A percentile compares a stretch with the other conserved stretches of the same genome.
Evolutionary conservation across 2,797 vertebrate genomes (phyloP).

Genomic region (Petrocephalus schoutedeni): DNA sequence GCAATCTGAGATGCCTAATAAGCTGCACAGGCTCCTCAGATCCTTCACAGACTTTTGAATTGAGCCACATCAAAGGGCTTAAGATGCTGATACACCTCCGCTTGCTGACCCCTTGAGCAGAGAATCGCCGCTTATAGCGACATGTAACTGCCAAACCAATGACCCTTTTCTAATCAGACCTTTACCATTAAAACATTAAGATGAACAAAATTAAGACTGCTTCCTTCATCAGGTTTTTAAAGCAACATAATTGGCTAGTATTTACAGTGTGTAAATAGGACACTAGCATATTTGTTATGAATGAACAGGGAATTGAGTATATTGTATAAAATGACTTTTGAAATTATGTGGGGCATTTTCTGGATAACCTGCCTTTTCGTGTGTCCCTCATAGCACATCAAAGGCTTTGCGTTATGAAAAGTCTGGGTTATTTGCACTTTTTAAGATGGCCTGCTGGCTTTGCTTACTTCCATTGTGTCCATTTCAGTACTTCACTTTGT

Average conservation of each 20-base stretch:
- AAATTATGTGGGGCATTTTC: background rate
- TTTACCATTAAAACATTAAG: constrained; percentile 33
- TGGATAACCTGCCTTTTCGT: no score
- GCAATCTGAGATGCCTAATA: background rate
- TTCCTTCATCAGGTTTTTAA: constrained; percentile 23
- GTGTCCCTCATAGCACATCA: background rate
- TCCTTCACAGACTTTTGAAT: background rate
- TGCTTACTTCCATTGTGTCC: background rate
- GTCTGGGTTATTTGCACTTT: background rate
- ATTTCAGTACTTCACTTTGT: background rate
- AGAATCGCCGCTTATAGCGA: background rate
- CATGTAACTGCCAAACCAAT: background rate
- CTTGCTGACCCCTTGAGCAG: background rate
- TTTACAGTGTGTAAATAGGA: constrained; percentile 42
- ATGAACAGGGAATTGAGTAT: constrained; percentile 9
- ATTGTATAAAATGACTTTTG: background rate
- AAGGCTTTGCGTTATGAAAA: background rate
- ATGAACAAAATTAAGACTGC: constrained; percentile 39
- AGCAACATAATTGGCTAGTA: constrained; percentile 37
- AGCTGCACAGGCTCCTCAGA: background rate
- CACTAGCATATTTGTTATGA: constrained; percentile 45
- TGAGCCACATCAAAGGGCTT: background rate
- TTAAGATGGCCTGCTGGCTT: background rate
- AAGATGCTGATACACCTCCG: background rate
- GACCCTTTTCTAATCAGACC: constrained; percentile 15